A percentile compares a stretch with the other conserved stretches of the same genome.
phyloP scores from a whole-genome alignment of 2,888 invertebrate genomes.

The Pandemis heparana region DNA sequence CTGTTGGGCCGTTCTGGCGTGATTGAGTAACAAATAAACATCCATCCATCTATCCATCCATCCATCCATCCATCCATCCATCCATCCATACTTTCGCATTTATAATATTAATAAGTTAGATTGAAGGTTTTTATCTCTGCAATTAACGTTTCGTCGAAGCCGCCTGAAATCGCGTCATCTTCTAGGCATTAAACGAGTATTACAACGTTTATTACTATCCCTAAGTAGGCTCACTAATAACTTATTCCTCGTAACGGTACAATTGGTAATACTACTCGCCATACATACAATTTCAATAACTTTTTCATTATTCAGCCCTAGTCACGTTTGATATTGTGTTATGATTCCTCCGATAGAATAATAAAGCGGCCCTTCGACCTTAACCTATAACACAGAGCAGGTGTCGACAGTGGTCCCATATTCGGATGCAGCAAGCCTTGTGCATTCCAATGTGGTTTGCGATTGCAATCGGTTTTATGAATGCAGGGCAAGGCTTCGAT shows the following conservation, averaged over 20 bases:
- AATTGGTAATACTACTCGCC: not conserved
- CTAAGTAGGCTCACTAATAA: not conserved
- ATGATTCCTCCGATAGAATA: slow-evolving; percentile 43
- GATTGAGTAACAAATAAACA: no score
- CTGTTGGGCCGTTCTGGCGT: no score
- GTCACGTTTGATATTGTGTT: slow-evolving; percentile 44
- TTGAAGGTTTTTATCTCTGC: not conserved
- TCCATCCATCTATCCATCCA: no score
- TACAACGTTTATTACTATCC: not conserved
- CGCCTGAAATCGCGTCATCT: not conserved
- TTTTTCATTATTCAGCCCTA: slow-evolving; percentile 32
- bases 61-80: no score
- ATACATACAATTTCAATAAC: slow-evolving; percentile 23
- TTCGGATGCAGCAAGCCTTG: slow-evolving; percentile 34
- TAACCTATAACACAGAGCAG: slow-evolving; percentile 58
- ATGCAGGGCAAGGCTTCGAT: slow-evolving; percentile 36
- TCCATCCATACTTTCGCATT: no score
- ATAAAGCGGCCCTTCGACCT: slow-evolving; percentile 55
- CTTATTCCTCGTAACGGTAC: not conserved
- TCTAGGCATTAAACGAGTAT: not conserved
- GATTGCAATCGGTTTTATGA: slow-evolving; percentile 26
- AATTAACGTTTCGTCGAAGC: not conserved
- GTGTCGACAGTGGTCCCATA: slow-evolving; percentile 53
- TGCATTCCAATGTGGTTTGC: slow-evolving; percentile 40
- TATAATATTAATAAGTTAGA: no score